Evolutionary conservation across 2,113 vertebrate species (phyloP).

Genomic region (Cisticola juncidis): DNA sequence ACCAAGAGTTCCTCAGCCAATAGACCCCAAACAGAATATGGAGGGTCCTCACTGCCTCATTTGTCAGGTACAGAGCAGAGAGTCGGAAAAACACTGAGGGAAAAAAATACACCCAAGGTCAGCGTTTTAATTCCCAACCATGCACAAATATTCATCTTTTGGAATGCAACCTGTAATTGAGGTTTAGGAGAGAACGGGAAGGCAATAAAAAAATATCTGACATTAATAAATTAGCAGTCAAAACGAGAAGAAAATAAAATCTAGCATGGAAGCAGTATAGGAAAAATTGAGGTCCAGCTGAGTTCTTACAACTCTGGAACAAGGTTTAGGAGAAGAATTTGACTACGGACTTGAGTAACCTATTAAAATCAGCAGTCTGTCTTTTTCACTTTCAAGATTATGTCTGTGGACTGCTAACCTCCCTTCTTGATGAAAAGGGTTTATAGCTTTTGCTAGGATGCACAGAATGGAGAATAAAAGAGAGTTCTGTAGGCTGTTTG

Average conservation of each 20-base stretch:
- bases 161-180: slow-evolving; percentile 66
- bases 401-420: background rate
- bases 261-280: background rate
- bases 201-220: slow-evolving; percentile 28
- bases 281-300: background rate
- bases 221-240: slow-evolving; percentile 43
- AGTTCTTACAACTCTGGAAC: background rate
- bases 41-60: slow-evolving; percentile 77
- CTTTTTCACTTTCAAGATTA: background rate
- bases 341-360: background rate
- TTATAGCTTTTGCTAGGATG: background rate
- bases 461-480: background rate
- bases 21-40: slow-evolving; percentile 77
- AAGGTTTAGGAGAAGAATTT: background rate
- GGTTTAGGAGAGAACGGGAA: background rate
- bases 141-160: slow-evolving; percentile 59
- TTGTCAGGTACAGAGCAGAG: slow-evolving; percentile 77
- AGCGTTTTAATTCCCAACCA: slow-evolving; percentile 71
- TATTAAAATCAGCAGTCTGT: background rate
- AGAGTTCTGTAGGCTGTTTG: background rate
- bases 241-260: slow-evolving; percentile 28
- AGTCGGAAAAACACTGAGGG: slow-evolving; percentile 79
- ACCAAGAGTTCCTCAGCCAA: slow-evolving; percentile 80
- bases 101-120: slow-evolving; percentile 77
- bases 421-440: background rate